A percentile compares a stretch with the other conserved stretches of the same genome.
Evolutionary conservation across 2,888 invertebrate species (phyloP).

Genomic region (Nudaria mundana): DNA sequence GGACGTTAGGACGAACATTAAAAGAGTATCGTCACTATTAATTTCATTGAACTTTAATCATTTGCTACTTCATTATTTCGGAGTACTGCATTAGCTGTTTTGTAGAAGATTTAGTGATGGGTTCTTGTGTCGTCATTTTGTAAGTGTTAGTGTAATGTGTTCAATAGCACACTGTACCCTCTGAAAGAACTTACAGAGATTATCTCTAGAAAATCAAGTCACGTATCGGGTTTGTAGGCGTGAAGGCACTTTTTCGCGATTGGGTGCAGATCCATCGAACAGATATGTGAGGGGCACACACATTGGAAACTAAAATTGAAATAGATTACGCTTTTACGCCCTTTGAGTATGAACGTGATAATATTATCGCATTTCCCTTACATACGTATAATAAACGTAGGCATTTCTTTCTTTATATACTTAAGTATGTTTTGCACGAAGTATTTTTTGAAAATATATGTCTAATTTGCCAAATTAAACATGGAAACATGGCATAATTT

Average conservation of each 20-base stretch:
- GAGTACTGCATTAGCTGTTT: no score
- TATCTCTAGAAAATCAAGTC: constrained; percentile 53
- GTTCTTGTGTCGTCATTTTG: constrained; percentile 14
- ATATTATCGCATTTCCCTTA: constrained; percentile 2
- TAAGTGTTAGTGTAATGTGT: constrained; percentile 20
- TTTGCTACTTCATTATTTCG: no score
- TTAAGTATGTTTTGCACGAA: no score
- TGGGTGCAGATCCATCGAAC: constrained; percentile 56
- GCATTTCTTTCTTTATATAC: background rate
- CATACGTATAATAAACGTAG: background rate
- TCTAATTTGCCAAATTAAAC: background rate
- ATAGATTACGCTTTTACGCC: constrained; percentile 37
- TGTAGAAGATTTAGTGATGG: constrained; percentile 3
- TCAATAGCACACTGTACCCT: constrained; percentile 28
- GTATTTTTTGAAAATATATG: no score
- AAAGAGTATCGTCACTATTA: no score
- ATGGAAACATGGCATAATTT: background rate
- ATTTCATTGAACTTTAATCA: no score
- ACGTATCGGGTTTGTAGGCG: constrained; percentile 54
- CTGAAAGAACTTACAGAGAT: constrained; percentile 43
- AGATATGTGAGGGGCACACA: constrained; percentile 38
- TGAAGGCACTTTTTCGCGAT: constrained; percentile 58
- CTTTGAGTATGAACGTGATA: constrained; percentile 20
- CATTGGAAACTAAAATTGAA: constrained; percentile 44
- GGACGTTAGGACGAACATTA: no score